Evolutionary conservation across 2,888 invertebrate genomes (phyloP).

Genomic region (Ernsta delagoae): DNA sequence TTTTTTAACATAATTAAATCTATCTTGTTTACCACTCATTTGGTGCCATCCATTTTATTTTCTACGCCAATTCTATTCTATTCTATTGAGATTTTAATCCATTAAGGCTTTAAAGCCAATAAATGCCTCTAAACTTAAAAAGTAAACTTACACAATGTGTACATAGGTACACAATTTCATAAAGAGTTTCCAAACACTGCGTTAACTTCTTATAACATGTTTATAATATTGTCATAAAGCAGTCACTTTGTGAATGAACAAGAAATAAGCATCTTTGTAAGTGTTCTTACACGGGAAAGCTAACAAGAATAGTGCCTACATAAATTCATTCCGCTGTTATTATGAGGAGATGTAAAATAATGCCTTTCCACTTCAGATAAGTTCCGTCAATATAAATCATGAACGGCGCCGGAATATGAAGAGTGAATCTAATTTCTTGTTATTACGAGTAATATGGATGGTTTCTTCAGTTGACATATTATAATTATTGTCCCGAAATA

Average conservation of each 20-base stretch:
- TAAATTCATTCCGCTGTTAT: slow-evolving; percentile 15
- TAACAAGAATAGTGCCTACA: slow-evolving; percentile 14
- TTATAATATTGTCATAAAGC: slow-evolving; percentile 9
- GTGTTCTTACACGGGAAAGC: slow-evolving; percentile 10
- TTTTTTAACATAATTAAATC: too few species aligned
- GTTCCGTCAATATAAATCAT: slow-evolving; percentile 20
- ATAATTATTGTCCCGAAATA: too few species aligned
- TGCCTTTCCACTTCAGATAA: slow-evolving; percentile 11
- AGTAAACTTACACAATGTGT: too few species aligned
- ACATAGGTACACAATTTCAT: neutral
- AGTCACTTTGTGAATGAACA: slow-evolving; percentile 4
- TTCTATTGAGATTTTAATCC: too few species aligned
- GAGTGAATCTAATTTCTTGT: neutral
- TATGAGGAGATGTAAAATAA: slow-evolving; percentile 17
- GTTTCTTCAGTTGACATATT: too few species aligned
- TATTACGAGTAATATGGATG: neutral
- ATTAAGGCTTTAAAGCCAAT: too few species aligned
- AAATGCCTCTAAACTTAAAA: neutral
- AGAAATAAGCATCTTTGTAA: slow-evolving; percentile 27
- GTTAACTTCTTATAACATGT: slow-evolving; percentile 15
- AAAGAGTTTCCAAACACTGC: slow-evolving; percentile 17
- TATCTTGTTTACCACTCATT: too few species aligned
- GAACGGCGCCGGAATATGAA: neutral
- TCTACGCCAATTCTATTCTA: too few species aligned
- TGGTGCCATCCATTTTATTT: too few species aligned